phyloP scores from a whole-genome alignment of 2,888 invertebrate species.

The Drosophila imparisetae region DNA sequence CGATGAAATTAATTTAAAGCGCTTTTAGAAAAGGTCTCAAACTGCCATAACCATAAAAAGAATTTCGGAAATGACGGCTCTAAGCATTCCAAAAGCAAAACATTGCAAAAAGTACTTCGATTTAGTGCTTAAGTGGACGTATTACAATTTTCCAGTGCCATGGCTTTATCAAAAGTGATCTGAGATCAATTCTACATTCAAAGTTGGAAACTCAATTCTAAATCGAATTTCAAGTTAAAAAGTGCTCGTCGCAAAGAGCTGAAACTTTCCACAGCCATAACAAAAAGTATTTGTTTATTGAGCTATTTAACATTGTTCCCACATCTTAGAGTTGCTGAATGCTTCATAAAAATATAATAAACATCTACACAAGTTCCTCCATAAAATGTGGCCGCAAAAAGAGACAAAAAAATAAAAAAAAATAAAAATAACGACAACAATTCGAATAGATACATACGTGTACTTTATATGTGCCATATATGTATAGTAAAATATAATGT shows the following conservation, averaged over 20 bases:
- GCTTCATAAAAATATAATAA: background rate
- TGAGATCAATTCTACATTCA: background rate
- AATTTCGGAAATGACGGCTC: no score
- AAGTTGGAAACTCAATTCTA: background rate
- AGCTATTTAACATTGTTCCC: background rate
- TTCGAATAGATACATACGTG: background rate
- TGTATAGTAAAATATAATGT: background rate
- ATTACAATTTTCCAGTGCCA: no score
- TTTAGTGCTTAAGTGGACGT: no score
- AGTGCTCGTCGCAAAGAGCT: background rate
- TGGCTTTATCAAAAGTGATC: no score
- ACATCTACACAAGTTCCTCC: background rate
- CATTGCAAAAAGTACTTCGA: no score
- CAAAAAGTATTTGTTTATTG: background rate
- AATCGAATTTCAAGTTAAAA: background rate
- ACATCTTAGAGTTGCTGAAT: background rate
- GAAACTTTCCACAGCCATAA: background rate
- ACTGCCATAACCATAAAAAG: no score
- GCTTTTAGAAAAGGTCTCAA: no score
- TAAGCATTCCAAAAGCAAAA: no score
- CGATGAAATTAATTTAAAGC: no score
- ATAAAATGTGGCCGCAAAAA: constrained; percentile 2
- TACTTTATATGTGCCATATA: background rate
- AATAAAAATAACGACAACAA: background rate
- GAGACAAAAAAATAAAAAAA: background rate